Evolutionary conservation across 2,888 invertebrate species (phyloP).

Genomic region (Euplexia lucipara): DNA sequence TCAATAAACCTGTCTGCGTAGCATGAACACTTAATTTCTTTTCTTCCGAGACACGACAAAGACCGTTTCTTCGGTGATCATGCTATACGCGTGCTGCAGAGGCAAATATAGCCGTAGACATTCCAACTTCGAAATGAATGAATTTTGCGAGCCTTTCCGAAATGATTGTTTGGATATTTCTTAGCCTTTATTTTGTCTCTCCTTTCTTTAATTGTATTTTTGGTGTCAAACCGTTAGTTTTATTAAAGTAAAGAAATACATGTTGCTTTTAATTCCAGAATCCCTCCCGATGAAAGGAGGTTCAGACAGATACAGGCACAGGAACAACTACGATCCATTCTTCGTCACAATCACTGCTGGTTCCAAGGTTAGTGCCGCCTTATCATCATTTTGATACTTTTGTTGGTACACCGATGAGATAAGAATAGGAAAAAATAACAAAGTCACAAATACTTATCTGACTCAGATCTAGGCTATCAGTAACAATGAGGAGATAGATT

Average conservation of each 20-base stretch:
- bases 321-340: constrained; percentile 86
- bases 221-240: not conserved
- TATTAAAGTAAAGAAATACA: no score
- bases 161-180: no score
- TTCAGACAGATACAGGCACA: constrained; percentile 82
- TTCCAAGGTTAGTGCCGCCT: constrained; percentile 76
- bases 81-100: no score
- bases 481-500: constrained; percentile 15
- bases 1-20: no score
- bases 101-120: no score
- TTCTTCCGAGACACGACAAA: no score
- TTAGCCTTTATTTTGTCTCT: no score
- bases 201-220: no score
- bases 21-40: no score
- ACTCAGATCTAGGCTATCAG: constrained; percentile 38
- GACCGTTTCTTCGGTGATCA: no score
- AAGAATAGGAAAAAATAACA: constrained; percentile 4
- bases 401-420: constrained; percentile 15
- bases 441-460: constrained; percentile 21
- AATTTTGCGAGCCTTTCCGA: no score
- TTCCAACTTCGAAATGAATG: no score
- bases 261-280: constrained; percentile 70
- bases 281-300: constrained; percentile 85
- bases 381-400: constrained; percentile 8
- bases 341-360: constrained; percentile 81